Conservation (phyloP, 2,113 vertebrate genomes). For the Silurus meridionalis region DNA sequence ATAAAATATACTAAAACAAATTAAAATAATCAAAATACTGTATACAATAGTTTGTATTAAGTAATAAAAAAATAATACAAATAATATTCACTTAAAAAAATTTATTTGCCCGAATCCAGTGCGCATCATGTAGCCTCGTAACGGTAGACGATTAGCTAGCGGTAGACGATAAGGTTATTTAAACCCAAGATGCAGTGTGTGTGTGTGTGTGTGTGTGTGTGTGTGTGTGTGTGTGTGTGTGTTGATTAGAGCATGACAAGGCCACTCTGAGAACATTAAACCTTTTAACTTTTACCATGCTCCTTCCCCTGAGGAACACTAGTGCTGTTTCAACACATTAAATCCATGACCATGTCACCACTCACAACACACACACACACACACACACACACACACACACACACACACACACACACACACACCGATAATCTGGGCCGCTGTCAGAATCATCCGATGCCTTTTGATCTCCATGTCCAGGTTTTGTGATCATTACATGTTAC, state of each 20-base stretch:
- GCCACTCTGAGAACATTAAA: neutral
- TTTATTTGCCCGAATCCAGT: no score
- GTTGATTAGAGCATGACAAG: slow-evolving; percentile 9
- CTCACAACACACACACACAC: neutral
- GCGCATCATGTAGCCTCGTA: no score
- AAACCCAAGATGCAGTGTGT: no score
- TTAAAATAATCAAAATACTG: no score
- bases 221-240: neutral
- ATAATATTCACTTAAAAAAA: no score
- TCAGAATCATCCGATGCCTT: neutral
- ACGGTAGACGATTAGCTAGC: no score
- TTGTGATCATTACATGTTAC: neutral
- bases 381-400: neutral
- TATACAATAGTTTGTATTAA: no score
- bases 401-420: neutral
- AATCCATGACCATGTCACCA: neutral
- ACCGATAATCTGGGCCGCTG: neutral
- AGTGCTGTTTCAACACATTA: neutral
- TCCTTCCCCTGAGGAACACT: neutral
- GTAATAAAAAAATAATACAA: no score
- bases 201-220: slow-evolving; percentile 35
- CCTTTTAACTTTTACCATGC: neutral
- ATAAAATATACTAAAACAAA: no score
- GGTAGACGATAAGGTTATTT: no score
- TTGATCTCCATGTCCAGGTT: neutral